Evolutionary conservation across 1,140 invertebrate species (phyloP).

Genomic region (Euglossa dilemma): DNA sequence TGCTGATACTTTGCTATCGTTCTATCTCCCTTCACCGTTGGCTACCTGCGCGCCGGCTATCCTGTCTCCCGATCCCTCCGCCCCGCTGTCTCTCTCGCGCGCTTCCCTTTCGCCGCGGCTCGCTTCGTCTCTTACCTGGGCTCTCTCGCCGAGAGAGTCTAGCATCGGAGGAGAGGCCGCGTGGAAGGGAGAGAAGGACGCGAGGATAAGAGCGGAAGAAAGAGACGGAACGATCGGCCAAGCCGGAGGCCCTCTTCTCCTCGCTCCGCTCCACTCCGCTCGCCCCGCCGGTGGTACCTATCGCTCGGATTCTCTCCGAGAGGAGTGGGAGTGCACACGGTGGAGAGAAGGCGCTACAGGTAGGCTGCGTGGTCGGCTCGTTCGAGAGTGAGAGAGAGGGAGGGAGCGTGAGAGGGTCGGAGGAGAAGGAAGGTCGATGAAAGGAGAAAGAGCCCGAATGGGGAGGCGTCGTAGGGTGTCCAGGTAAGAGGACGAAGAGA

Average conservation of each 20-base stretch:
- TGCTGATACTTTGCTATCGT: neutral
- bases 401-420: neutral
- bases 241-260: constrained; percentile 11
- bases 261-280: constrained; percentile 10
- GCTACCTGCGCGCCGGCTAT: constrained; percentile 74
- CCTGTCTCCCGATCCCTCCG: constrained; percentile 40
- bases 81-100: neutral
- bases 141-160: constrained; percentile 18
- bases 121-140: constrained; percentile 21
- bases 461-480: constrained; percentile 48
- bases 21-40: constrained; percentile 55
- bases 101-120: neutral
- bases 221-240: constrained; percentile 12
- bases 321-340: constrained; percentile 57
- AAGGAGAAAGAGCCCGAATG: constrained; percentile 43
- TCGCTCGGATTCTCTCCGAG: constrained; percentile 49
- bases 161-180: neutral
- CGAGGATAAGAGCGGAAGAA: constrained; percentile 9
- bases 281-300: constrained; percentile 8
- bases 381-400: neutral
- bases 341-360: constrained; percentile 26
- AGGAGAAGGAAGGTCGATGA: constrained; percentile 33
- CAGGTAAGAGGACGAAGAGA: constrained; percentile 41
- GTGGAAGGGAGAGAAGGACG: constrained; percentile 9
- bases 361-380: neutral